Conservation (phyloP, 37 sponge, comb jelly and placozoan species). For the Spongilla lacustris region DNA sequence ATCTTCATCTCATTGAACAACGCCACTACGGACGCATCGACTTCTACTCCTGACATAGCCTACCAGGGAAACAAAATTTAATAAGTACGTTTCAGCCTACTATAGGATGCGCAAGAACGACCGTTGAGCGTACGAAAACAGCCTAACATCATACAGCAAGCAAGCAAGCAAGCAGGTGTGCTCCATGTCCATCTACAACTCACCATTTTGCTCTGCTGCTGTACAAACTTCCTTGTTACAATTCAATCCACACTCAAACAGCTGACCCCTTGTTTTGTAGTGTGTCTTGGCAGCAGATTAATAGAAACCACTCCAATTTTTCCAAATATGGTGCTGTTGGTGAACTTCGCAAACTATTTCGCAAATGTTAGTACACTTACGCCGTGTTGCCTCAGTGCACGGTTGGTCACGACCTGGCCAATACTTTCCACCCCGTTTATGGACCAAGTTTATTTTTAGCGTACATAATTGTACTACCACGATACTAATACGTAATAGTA, state of each 20-base stretch:
- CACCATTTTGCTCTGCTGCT: not conserved
- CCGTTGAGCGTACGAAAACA: too few species aligned
- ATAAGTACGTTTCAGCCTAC: not conserved
- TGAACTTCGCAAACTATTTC: not conserved
- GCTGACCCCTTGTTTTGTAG: slow-evolving; percentile 10
- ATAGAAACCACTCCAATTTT: slow-evolving; percentile 18
- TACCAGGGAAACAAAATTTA: not conserved
- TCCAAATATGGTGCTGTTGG: slow-evolving; percentile 41
- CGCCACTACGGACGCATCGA: slow-evolving; percentile 24
- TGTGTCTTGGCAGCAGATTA: not conserved
- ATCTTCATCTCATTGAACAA: slow-evolving; percentile 67
- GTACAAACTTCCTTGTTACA: not conserved
- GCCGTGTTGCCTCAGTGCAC: not conserved
- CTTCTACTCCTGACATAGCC: slow-evolving; percentile 80
- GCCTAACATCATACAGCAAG: too few species aligned
- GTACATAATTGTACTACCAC: too few species aligned
- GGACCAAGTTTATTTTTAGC: slow-evolving; percentile 37
- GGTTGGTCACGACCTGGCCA: not conserved
- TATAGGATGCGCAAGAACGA: too few species aligned
- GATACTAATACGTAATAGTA: too few species aligned
- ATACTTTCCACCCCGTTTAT: slow-evolving; percentile 53
- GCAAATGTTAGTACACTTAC: slow-evolving; percentile 8
- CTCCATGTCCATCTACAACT: not conserved
- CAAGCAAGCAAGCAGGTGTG: too few species aligned
- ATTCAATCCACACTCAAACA: not conserved